Evolutionary conservation across 2,113 vertebrate species (phyloP), one percentile per base, ranked within the genome.

Genomic region (Spheniscus mendiculus): DNA sequence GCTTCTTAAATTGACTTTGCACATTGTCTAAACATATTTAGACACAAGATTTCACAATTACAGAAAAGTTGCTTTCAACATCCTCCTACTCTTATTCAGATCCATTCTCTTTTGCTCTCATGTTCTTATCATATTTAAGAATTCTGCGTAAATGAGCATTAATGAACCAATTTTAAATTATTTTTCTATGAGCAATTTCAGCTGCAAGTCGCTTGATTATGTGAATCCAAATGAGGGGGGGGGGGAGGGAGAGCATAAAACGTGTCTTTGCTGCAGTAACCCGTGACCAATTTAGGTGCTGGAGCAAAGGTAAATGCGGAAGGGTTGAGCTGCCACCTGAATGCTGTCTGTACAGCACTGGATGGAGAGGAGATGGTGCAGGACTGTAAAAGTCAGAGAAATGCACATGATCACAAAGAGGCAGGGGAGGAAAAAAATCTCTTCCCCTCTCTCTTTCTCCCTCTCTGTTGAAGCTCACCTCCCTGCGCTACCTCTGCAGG

Each of bases 111-210:
- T 95, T 58, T 4, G 10, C 84, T 86, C 87, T 93, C 82, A 52
- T 96, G 82, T 95, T 96, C 95, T 89, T 90, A 95, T 86, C 94
- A 86, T 88, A 95, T 97, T 98, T 96, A 94, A 97, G 93, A 96
- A 97, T 97, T 97, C 94, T 82, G 79, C 1, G 8, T 94, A 98
- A 97, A 97, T 91, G 90, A 95, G 84, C 96, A 97, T 98, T 97
- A 97, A 96, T 95, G 97, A 97, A 97, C 83, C 93, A 96, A 97
- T 97, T 97, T 96, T 16, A 96, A 97, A 96, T 97, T 97, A 96
- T 96, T 96, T 97, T 96, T 96, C 94, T 93, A 58, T 85, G 94
- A 97, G 96, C 93, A 95, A 96, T 97, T 97, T 97, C 85, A 87
- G 95, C 93, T 97, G 82, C 82, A 66, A 95, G 95, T 94, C 3